Percentiles rank a stretch among this genome's conserved stretches.
Conservation (phyloP, 2,113 vertebrate species). For the Rhinichthys klamathensis region DNA sequence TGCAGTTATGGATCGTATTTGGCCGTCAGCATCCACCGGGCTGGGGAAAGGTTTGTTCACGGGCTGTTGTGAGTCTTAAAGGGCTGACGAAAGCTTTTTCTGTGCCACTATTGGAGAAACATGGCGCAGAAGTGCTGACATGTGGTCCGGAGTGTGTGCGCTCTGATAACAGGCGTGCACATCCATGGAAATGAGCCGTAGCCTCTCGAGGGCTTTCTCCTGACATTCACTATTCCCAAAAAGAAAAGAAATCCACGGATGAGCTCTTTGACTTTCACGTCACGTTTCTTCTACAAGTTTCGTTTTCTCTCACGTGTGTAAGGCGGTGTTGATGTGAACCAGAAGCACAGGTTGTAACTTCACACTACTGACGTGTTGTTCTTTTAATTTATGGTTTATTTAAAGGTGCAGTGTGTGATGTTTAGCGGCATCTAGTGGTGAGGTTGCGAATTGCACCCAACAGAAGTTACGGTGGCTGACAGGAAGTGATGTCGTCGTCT, state of each 20-base stretch:
- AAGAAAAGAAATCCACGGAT: not conserved
- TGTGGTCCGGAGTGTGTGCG: slow-evolving; percentile 59
- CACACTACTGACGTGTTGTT: not conserved
- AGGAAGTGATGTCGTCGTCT: too few species aligned
- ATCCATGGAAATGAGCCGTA: slow-evolving; percentile 39
- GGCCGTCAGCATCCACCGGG: not conserved
- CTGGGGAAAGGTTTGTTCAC: slow-evolving; percentile 19
- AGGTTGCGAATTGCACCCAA: too few species aligned
- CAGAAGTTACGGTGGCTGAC: too few species aligned
- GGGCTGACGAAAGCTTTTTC: slow-evolving; percentile 41
- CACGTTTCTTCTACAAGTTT: not conserved
- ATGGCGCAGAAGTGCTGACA: slow-evolving; percentile 68
- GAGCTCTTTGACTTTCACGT: not conserved
- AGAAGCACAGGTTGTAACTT: not conserved
- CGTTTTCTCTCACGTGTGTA: not conserved
- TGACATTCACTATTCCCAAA: slow-evolving; percentile 19
- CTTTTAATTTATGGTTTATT: not conserved
- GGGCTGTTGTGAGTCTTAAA: slow-evolving; percentile 26
- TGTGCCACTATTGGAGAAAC: slow-evolving; percentile 65
- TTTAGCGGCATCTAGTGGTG: too few species aligned
- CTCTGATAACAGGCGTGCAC: slow-evolving; percentile 48
- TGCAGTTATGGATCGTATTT: slow-evolving; percentile 20
- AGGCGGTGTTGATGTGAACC: not conserved
- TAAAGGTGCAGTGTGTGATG: too few species aligned
- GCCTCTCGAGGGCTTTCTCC: not conserved